These are phyloP conservation scores for Ommatoiulus sabulosus DNA, from an alignment of 2,888 invertebrate species.

Conservation along the genomic window DNA sequence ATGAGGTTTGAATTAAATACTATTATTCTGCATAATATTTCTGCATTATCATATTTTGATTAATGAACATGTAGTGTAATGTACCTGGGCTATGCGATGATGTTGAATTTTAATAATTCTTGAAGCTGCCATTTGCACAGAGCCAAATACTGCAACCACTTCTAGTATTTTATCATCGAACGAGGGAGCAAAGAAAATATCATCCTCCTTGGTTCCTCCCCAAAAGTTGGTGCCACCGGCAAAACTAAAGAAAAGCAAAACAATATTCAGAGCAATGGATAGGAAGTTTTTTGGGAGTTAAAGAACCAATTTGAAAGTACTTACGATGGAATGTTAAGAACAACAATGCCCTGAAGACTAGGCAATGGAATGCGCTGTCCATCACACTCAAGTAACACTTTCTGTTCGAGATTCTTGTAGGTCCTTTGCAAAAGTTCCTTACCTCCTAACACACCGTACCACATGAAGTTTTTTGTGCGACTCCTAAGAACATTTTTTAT, in stretches of 20 bases:
- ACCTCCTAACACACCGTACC: constrained; percentile 77
- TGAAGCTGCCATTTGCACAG: constrained; percentile 97
- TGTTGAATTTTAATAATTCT: constrained; percentile 94
- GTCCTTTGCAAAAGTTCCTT: constrained; percentile 77
- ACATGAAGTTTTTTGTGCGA: constrained; percentile 95
- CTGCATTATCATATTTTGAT: background rate
- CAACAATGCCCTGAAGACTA: constrained; percentile 95
- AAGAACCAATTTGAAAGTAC: constrained; percentile 33
- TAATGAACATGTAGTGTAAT: background rate
- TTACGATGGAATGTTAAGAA: constrained; percentile 92
- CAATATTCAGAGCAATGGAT: background rate
- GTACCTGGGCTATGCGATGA: constrained; percentile 90
- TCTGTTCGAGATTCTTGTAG: constrained; percentile 94
- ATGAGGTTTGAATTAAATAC: constrained; percentile 59
- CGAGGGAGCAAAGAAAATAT: constrained; percentile 90
- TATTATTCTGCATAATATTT: background rate
- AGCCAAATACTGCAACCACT: constrained; percentile 97
- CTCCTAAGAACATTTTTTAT: constrained; percentile 70
- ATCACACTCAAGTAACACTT: constrained; percentile 95
- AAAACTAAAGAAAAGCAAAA: constrained; percentile 75
- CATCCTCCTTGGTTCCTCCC: constrained; percentile 93
- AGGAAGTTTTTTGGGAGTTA: background rate
- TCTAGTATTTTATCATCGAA: constrained; percentile 97
- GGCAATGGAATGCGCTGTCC: constrained; percentile 95
- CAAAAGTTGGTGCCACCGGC: constrained; percentile 99